Conservation (phyloP, 2,113 vertebrate genomes). For the Sprattus sprattus region DNA sequence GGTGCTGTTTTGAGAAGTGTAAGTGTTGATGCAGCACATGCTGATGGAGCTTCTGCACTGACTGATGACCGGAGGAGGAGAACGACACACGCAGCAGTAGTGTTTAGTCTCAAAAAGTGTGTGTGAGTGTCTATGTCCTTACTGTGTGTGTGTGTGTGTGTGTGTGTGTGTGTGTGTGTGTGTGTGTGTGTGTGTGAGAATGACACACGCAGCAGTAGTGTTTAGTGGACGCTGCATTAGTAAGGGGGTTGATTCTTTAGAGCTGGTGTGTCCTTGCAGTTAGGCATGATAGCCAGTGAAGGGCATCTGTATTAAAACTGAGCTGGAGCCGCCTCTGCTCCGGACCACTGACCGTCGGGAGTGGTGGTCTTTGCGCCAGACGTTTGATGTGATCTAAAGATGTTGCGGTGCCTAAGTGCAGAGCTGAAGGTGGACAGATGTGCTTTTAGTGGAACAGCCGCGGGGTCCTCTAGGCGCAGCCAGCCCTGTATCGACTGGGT, state of each 20-base stretch:
- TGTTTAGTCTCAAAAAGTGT: no score
- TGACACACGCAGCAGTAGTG: not conserved
- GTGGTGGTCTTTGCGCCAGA: not conserved
- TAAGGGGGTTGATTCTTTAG: not conserved
- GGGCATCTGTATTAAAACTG: not conserved
- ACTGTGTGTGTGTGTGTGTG: no score
- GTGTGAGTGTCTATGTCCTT: no score
- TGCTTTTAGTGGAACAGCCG: not conserved
- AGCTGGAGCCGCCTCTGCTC: not conserved
- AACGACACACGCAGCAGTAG: not conserved
- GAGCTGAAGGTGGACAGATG: not conserved
- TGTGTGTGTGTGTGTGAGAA: no score
- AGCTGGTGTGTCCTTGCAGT: not conserved
- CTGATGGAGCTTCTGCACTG: not conserved
- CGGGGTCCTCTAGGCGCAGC: not conserved
- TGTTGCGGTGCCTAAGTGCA: not conserved
- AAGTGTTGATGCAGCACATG: slow-evolving; percentile 14
- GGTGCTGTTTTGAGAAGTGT: not conserved
- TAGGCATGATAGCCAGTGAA: not conserved
- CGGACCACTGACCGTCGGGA: not conserved
- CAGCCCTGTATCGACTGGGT: not conserved
- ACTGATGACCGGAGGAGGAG: not conserved
- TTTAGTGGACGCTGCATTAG: not conserved
- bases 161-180: no score
- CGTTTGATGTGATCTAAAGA: not conserved